Conservation (phyloP, 2,113 vertebrate genomes). For the Aramus guarauna region DNA sequence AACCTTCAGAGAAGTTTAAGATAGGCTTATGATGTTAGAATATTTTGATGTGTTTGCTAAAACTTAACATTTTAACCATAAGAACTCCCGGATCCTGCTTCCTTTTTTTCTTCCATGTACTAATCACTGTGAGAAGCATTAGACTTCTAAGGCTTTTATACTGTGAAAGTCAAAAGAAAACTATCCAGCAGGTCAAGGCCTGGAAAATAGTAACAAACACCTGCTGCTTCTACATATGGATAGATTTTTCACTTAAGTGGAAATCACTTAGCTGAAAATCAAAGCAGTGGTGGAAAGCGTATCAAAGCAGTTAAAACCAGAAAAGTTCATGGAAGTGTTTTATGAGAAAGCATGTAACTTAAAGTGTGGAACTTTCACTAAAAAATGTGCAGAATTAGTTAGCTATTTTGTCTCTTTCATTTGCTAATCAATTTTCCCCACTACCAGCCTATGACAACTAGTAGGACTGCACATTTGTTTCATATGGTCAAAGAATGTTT, state of each 20-base stretch:
- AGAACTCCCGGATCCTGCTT: background rate
- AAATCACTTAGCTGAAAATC: slow-evolving; percentile 33
- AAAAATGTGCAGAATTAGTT: slow-evolving; percentile 56
- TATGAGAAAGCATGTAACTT: slow-evolving; percentile 27
- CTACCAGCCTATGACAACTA: slow-evolving; percentile 34
- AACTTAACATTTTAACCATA: background rate
- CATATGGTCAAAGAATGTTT: slow-evolving; percentile 60
- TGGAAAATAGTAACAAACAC: slow-evolving; percentile 38
- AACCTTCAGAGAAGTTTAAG: background rate
- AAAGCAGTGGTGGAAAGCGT: slow-evolving; percentile 1
- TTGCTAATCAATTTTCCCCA: slow-evolving; percentile 63
- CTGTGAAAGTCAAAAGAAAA: background rate
- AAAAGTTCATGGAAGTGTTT: slow-evolving; percentile 11
- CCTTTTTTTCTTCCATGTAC: background rate
- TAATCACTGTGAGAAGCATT: background rate
- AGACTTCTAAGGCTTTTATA: background rate
- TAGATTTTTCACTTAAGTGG: slow-evolving; percentile 40
- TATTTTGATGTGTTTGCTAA: background rate
- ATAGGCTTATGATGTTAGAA: background rate
- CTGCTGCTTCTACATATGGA: slow-evolving; percentile 24
- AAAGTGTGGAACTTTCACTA: slow-evolving; percentile 32
- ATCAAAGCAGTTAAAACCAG: slow-evolving; percentile 11
- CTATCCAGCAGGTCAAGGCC: background rate
- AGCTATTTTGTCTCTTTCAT: slow-evolving; percentile 46
- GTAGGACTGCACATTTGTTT: slow-evolving; percentile 48